Base-by-base conservation (phyloP, 2,113 vertebrate species). In the Ammodytes marinus region DNA sequence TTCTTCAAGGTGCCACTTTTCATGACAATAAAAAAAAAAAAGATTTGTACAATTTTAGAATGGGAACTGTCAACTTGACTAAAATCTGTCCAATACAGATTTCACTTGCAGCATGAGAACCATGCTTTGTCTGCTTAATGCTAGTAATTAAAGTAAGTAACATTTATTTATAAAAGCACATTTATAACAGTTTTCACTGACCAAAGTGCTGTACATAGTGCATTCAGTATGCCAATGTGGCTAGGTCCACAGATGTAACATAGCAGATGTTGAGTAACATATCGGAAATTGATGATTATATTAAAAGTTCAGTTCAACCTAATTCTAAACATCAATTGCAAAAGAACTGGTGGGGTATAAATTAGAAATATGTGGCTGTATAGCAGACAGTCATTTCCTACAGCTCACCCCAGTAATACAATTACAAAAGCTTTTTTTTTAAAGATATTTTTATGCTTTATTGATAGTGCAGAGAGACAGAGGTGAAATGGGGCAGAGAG, bases 1-100 rank as follows among this genome's bases (percentile, higher is more conserved):
- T 58, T 15, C 61, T 58, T 55, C 14, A 64, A 74, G 8, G 35
- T 77, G 42, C 53, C 60, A 5, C 39, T 17, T 53, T 45, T 50
- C 35, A 47, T 40, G 47, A 57, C 50, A 27, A 6, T 64, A 49
- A 49, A 27, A 27, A 27, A 27, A 27, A 27, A 27, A 27, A 27
- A 35, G 9, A 66, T 43, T 61, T 60, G 17, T 55, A 35, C 37
- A 13, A 40, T 53, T 77, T 59, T 40, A 40, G 53, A 60, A 42
- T 49, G 4, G 13, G 4, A 54, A 8, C 42, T 77, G 55, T 72
- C 19, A 3, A 17, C 27, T 65, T 3, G 8, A 17, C 15, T 58
- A 45, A 40, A 59, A 53, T 8, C 15, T 58, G 57, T 74, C 65
- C 27, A 53, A 55, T 49, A 39, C 10, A 12, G 4, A 60, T 68